Conservation (phyloP, 1,140 invertebrate species). For the Harpegnathos saltator region DNA sequence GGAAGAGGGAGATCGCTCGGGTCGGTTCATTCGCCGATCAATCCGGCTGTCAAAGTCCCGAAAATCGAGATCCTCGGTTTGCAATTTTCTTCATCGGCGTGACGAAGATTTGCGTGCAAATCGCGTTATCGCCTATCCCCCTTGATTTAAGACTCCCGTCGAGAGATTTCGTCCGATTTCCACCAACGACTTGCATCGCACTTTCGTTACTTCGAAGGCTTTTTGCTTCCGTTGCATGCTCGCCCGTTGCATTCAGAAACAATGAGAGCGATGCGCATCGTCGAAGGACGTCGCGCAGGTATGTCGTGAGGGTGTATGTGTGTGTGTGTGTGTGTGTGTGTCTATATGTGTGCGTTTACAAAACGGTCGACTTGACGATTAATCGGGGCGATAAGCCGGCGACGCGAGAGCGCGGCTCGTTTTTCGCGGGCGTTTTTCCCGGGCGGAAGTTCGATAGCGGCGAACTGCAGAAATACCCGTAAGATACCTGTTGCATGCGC, state of each 20-base stretch:
- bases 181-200: background rate
- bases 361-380: background rate
- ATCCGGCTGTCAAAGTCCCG: too few relatives aligned
- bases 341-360: background rate
- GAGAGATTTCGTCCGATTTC: background rate
- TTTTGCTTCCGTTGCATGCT: background rate
- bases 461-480: slow-evolving; percentile 44
- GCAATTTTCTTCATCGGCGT: too few relatives aligned
- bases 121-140: too few relatives aligned
- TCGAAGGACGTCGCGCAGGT: too few relatives aligned
- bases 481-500: slow-evolving; percentile 58
- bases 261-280: background rate
- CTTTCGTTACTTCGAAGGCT: background rate
- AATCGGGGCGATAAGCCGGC: slow-evolving; percentile 15
- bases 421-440: slow-evolving; percentile 20
- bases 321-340: background rate
- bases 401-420: background rate
- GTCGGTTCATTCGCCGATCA: too few relatives aligned
- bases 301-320: too few relatives aligned
- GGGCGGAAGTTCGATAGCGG: slow-evolving; percentile 33
- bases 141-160: too few relatives aligned
- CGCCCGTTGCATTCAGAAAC: background rate
- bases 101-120: too few relatives aligned
- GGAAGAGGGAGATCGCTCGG: too few relatives aligned
- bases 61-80: too few relatives aligned